A percentile compares a stretch with the other conserved stretches of the same genome.
phyloP scores from a whole-genome alignment of 2,888 invertebrate species.

The Amphipoea lucens region DNA sequence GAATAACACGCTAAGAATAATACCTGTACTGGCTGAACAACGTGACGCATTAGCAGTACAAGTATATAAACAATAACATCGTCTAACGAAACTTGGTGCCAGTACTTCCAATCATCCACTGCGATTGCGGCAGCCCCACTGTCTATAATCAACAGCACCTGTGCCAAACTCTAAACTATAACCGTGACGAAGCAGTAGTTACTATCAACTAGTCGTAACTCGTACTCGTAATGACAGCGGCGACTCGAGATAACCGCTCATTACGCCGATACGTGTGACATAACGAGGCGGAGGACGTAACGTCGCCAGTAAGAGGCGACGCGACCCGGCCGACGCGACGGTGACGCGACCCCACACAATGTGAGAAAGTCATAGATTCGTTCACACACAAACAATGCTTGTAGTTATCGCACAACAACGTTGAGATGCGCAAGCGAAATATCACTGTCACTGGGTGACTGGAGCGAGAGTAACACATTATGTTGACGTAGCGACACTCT shows the following conservation, averaged over 20 bases:
- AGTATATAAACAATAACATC: neutral
- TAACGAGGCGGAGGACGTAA: constrained; percentile 36
- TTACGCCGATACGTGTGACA: constrained; percentile 33
- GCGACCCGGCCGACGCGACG: neutral
- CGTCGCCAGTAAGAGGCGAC: constrained; percentile 27
- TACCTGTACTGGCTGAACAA: neutral
- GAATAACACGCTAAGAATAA: no score
- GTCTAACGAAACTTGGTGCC: neutral
- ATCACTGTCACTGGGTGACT: constrained; percentile 64
- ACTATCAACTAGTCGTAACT: neutral
- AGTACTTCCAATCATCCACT: neutral
- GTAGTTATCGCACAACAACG: constrained; percentile 24
- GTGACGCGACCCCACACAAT: constrained; percentile 40
- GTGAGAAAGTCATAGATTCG: constrained; percentile 49
- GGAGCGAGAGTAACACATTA: constrained; percentile 18
- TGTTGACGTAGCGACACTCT: neutral
- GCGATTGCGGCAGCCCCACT: neutral
- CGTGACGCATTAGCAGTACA: neutral
- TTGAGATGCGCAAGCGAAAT: constrained; percentile 27
- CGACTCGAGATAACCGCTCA: constrained; percentile 25
- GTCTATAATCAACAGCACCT: neutral
- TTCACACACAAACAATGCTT: constrained; percentile 55
- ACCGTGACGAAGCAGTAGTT: constrained; percentile 26
- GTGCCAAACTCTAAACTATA: neutral
- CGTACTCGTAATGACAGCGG: constrained; percentile 5